A percentile compares a stretch with the other conserved stretches of the same genome.
phyloP scores from a whole-genome alignment of 2,888 invertebrate species.

The Folsomia candida region DNA sequence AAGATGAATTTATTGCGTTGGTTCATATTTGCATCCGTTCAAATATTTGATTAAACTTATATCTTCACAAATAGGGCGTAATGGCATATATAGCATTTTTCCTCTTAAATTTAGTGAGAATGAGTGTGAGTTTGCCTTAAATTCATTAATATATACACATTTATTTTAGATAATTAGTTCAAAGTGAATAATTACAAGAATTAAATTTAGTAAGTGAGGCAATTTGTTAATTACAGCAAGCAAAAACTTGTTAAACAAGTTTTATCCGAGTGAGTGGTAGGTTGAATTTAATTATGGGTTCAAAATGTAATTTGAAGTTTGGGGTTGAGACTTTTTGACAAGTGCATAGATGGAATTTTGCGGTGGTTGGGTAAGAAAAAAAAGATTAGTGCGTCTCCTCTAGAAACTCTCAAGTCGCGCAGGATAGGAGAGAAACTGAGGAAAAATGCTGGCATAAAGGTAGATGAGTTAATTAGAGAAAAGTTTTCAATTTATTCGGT shows the following conservation, averaged over 20 bases:
- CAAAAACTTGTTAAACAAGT: slow-evolving; percentile 15
- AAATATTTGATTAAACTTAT: too few species aligned
- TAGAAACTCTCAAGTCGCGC: not conserved
- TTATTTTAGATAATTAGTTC: slow-evolving; percentile 13
- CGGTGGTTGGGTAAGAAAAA: not conserved
- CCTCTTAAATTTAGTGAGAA: not conserved
- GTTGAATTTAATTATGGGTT: slow-evolving; percentile 1
- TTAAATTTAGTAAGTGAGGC: slow-evolving; percentile 17
- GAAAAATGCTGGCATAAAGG: not conserved
- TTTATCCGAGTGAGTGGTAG: not conserved
- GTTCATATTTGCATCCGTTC: too few species aligned
- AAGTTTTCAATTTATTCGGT: slow-evolving; percentile 17
- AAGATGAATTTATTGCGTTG: too few species aligned
- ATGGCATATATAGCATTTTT: too few species aligned
- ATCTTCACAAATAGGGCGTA: too few species aligned
- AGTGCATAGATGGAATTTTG: not conserved
- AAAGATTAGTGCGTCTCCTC: slow-evolving; percentile 3
- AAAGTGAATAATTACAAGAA: slow-evolving; percentile 18
- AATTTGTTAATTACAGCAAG: slow-evolving; percentile 15
- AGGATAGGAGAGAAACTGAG: not conserved
- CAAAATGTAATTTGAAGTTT: not conserved
- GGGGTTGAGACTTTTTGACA: slow-evolving; percentile 13
- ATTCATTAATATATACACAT: not conserved
- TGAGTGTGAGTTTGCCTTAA: not conserved
- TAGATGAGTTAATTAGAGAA: slow-evolving; percentile 15